A percentile compares a stretch with the other conserved stretches of the same genome.
Evolutionary conservation across 1,140 invertebrate genomes (phyloP).

Genomic region (Bicyclus anynana): DNA sequence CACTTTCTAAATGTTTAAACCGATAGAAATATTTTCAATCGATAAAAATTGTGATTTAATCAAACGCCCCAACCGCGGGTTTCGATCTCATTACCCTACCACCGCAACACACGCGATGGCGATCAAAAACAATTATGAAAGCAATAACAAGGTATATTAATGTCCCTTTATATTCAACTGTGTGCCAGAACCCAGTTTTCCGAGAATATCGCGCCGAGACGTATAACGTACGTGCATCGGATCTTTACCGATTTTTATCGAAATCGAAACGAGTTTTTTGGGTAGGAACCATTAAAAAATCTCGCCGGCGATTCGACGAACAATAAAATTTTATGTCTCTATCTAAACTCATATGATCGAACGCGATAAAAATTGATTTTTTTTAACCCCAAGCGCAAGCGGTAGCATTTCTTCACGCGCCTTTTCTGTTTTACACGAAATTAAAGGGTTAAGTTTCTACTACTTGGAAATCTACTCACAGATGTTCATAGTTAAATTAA

Average conservation of each 20-base stretch:
- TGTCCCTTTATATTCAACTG: constrained; percentile 50
- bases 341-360: constrained; percentile 49
- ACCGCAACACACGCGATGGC: constrained; percentile 23
- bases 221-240: constrained; percentile 47
- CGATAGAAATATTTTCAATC: not conserved
- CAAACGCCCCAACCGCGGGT: not conserved
- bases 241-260: constrained; percentile 65
- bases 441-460: constrained; percentile 16
- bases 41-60: not conserved
- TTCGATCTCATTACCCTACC: constrained; percentile 30
- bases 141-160: constrained; percentile 48
- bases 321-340: constrained; percentile 68
- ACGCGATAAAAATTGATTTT: constrained; percentile 48
- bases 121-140: constrained; percentile 44
- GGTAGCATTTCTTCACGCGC: constrained; percentile 34
- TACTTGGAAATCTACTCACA: no score
- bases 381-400: constrained; percentile 11
- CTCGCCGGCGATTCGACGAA: constrained; percentile 48
- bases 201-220: constrained; percentile 37
- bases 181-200: constrained; percentile 30
- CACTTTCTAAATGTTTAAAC: no score
- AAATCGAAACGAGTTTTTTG: constrained; percentile 58
- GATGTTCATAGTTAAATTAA: no score
- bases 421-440: constrained; percentile 12
- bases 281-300: constrained; percentile 50